Evolutionary conservation across 1,140 invertebrate species (phyloP).

Genomic region (Drosophila leontia): DNA sequence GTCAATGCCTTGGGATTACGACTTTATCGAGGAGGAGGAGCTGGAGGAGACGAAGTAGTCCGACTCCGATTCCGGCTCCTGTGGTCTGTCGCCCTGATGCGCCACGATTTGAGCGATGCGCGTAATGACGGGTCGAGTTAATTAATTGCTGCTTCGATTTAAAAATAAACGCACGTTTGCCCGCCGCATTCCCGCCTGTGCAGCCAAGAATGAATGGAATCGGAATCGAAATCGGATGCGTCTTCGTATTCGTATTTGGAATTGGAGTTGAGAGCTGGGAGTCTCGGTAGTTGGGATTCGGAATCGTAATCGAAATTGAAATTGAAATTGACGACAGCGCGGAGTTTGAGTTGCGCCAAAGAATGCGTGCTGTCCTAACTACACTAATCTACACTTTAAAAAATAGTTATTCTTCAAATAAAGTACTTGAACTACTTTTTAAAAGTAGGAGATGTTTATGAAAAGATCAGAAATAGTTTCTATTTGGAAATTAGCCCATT

Average conservation of each 20-base stretch:
- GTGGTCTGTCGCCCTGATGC: slow-evolving; percentile 80
- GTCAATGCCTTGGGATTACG: slow-evolving; percentile 45
- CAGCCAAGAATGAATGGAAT: slow-evolving; percentile 74
- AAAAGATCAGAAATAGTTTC: neutral
- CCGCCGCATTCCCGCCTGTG: slow-evolving; percentile 73
- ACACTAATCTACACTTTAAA: slow-evolving; percentile 31
- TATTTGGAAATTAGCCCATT: too few species aligned
- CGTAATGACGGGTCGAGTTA: slow-evolving; percentile 82
- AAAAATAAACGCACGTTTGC: slow-evolving; percentile 80
- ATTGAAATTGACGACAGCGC: slow-evolving; percentile 64
- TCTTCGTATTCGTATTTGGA: slow-evolving; percentile 31
- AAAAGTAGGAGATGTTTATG: neutral
- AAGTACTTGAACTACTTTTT: neutral
- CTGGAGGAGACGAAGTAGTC: neutral
- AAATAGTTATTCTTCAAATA: too few species aligned
- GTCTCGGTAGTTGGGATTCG: slow-evolving; percentile 22
- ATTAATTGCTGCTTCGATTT: slow-evolving; percentile 82
- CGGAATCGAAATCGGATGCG: slow-evolving; percentile 30
- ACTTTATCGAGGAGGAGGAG: slow-evolving; percentile 10
- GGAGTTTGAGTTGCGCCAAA: slow-evolving; percentile 62
- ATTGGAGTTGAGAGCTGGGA: slow-evolving; percentile 35
- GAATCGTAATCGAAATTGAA: slow-evolving; percentile 49
- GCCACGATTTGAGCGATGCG: slow-evolving; percentile 77
- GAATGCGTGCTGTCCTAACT: slow-evolving; percentile 40
- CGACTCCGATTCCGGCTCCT: slow-evolving; percentile 52